Evolutionary conservation across 1,140 invertebrate species (phyloP).

Genomic region (Aphidius gifuensis): DNA sequence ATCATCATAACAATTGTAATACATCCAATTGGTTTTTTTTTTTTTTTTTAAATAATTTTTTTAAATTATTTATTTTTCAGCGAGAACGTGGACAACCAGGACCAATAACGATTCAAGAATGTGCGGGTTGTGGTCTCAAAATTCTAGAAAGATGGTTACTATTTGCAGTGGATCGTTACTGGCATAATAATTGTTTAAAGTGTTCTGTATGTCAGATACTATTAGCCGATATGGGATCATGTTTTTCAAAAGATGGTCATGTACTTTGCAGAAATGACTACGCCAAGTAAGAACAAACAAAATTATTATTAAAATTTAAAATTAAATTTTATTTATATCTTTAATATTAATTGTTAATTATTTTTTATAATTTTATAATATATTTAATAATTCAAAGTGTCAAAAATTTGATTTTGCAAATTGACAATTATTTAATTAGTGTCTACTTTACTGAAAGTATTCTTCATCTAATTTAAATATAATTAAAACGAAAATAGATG

Average conservation of each 20-base stretch:
- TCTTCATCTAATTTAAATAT: no score
- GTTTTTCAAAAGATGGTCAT: slow-evolving; percentile 88
- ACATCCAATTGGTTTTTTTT: no score
- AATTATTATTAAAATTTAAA: slow-evolving; percentile 5
- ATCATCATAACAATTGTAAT: no score
- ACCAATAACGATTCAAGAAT: slow-evolving; percentile 51
- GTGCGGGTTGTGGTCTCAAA: slow-evolving; percentile 65
- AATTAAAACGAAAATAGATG: no score
- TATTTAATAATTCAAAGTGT: no score
- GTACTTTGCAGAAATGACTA: slow-evolving; percentile 93
- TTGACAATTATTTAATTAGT: no score
- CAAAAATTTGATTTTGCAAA: no score
- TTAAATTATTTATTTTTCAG: slow-evolving; percentile 54
- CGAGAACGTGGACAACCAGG: slow-evolving; percentile 50
- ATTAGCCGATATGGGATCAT: slow-evolving; percentile 86
- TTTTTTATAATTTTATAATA: no score
- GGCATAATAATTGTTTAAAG: slow-evolving; percentile 91
- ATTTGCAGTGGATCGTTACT: slow-evolving; percentile 86
- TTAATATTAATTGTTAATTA: no score
- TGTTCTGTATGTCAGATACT: slow-evolving; percentile 83
- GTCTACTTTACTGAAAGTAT: no score
- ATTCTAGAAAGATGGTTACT: slow-evolving; percentile 86
- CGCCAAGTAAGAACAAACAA: slow-evolving; percentile 69
- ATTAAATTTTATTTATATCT: no score
- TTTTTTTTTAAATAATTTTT: neutral